Base-by-base conservation (phyloP, 2,113 vertebrate genomes). In the Promerops cafer region DNA sequence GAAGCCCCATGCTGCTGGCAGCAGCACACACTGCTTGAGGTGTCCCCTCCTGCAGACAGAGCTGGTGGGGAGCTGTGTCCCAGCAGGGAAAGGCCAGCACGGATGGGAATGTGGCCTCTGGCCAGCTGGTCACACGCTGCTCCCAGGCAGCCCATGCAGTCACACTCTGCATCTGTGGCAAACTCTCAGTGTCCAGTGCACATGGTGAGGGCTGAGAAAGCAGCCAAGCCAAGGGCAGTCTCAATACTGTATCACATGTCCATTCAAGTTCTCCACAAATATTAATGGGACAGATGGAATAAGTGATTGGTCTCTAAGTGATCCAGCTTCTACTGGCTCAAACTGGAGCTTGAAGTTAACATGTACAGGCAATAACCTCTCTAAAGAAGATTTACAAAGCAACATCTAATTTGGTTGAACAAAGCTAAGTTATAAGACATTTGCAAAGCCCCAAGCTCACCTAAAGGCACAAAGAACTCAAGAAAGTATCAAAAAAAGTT, bases 401-500 rank as follows among this genome's bases (percentile, higher is more conserved):
- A 77, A 81, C 33, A 66, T 42, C 63, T 50, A 80, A 92, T 93
- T 90, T 81, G 45, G 44, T 71, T 79, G 82, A 96, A 86, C 27
- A 86, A 94, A 94, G 57, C 57, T 44, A 65, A 91, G 63, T 72
- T 88, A 40, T 27, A 85, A 96, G 91, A 71, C 26, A 80, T 93
- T 92, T 94, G 69, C 27, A 63, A 85, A 81, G 77, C 60, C 89
- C 79, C 47, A 80, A 90, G 76, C 83, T 95, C 89, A 94, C 95
- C 89, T 95, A 88, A 93, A 97, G 77, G 64, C 89, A 97, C 79
- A 95, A 96, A 95, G 93, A 97, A 97, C 90, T 98, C 89, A 69
- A 94, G 92, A 96, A 98, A 98, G 90, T 94, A 97, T 94, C 80
- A 94, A 87, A 97, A 97, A 97, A 98, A 98, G 97, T 98, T 98